Conservation (phyloP, 2,797 vertebrate genomes). For the Takifugu ocellatus region DNA sequence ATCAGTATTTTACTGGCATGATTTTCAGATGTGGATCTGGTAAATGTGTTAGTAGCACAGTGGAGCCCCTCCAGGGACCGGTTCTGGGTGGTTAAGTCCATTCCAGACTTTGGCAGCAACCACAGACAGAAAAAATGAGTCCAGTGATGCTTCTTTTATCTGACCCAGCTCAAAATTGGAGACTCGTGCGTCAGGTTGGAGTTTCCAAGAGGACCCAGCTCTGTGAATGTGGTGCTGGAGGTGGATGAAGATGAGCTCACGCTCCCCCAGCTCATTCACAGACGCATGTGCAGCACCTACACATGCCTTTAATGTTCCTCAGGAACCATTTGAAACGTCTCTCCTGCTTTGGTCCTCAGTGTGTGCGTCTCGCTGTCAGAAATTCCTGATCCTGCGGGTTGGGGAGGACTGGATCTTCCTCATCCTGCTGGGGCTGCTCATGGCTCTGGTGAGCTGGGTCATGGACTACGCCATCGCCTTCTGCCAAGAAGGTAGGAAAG, state of each 20-base stretch:
- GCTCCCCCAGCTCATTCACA: background rate
- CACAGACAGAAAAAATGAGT: constrained; percentile 63
- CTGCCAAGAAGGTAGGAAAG: constrained; percentile 90
- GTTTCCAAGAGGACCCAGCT: constrained; percentile 55
- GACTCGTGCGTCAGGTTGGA: constrained; percentile 45
- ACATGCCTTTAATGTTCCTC: too few species aligned
- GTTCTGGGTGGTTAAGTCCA: constrained; percentile 59
- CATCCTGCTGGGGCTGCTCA: constrained; percentile 91
- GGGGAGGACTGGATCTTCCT: constrained; percentile 99
- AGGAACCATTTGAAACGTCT: background rate
- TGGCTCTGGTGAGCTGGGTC: constrained; percentile 98
- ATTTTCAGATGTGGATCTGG: constrained; percentile 53
- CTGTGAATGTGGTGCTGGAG: constrained; percentile 25
- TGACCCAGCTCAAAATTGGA: constrained; percentile 63
- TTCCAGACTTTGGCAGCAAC: constrained; percentile 61
- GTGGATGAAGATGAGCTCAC: constrained; percentile 5
- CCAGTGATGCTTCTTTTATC: constrained; percentile 69
- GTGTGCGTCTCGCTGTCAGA: constrained; percentile 86
- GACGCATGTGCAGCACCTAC: too few species aligned
- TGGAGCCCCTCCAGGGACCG: constrained; percentile 46
- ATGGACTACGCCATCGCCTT: constrained; percentile 97
- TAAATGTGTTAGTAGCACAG: constrained; percentile 68
- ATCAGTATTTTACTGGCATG: background rate
- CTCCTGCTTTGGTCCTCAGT: constrained; percentile 64
- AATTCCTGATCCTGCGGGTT: constrained; percentile 91